Evolutionary conservation across 2,888 invertebrate genomes (phyloP).

Genomic region (Scelioninae gen. 1): DNA sequence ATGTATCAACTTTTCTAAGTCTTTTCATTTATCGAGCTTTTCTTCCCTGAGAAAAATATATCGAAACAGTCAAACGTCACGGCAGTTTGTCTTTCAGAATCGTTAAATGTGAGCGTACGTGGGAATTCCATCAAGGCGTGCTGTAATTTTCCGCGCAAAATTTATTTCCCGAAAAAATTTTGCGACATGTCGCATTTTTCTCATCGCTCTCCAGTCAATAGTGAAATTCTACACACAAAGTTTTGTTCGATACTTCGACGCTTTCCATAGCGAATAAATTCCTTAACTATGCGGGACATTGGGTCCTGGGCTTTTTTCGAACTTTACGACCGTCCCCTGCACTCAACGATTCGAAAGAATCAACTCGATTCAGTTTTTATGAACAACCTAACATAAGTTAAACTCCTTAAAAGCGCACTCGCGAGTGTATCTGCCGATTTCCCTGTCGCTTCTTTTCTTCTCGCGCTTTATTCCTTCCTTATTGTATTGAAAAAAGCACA

Average conservation of each 20-base stretch:
- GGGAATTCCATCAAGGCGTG: constrained; percentile 41
- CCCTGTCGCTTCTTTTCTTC: neutral
- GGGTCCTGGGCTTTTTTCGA: constrained; percentile 22
- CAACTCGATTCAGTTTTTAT: constrained; percentile 42
- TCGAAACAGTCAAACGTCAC: constrained; percentile 34
- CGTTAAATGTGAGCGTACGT: constrained; percentile 42
- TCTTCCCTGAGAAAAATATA: constrained; percentile 8
- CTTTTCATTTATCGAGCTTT: constrained; percentile 18
- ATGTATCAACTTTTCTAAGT: constrained; percentile 1
- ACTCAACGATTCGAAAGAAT: constrained; percentile 25
- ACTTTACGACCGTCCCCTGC: neutral
- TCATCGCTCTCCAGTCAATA: constrained; percentile 14
- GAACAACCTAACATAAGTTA: constrained; percentile 47
- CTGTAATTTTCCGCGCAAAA: constrained; percentile 43
- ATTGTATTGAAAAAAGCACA: constrained; percentile 45
- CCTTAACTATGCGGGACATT: constrained; percentile 55
- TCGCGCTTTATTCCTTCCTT: neutral
- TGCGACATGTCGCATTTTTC: constrained; percentile 46
- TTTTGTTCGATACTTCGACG: constrained; percentile 45
- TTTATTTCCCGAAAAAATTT: constrained; percentile 34
- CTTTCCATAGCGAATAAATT: constrained; percentile 40
- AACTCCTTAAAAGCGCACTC: constrained; percentile 47
- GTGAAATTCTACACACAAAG: constrained; percentile 38
- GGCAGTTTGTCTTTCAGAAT: constrained; percentile 37
- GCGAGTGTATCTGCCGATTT: constrained; percentile 32